A percentile compares a stretch with the other conserved stretches of the same genome.
Conservation (phyloP, 2,797 vertebrate genomes). For the Gadopsis marmoratus region DNA sequence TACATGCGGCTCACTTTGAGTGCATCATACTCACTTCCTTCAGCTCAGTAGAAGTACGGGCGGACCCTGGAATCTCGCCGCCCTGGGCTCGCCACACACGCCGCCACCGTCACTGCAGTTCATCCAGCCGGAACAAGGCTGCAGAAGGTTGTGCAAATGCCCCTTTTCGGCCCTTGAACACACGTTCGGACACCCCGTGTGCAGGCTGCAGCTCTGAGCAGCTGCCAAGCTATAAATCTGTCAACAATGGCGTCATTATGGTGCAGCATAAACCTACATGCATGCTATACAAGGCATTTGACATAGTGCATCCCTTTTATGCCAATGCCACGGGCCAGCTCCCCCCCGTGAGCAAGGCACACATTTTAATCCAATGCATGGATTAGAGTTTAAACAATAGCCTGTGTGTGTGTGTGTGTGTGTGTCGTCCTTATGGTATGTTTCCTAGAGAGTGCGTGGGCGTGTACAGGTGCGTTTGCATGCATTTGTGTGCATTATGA, state of each 20-base stretch:
- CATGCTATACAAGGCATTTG: not conserved
- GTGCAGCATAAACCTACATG: not conserved
- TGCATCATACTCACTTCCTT: constrained; percentile 3
- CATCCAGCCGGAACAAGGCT: not conserved
- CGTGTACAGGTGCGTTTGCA: constrained; percentile 23
- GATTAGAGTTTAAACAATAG: not conserved
- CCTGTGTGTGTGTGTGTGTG: not conserved
- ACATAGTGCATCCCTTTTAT: not conserved
- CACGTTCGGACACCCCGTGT: not conserved
- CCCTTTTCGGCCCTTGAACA: not conserved
- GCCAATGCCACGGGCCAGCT: not conserved
- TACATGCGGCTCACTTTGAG: not conserved
- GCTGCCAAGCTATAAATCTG: not conserved
- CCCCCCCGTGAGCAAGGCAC: not conserved
- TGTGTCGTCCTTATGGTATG: not conserved
- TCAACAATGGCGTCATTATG: not conserved
- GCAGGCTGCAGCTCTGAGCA: not conserved
- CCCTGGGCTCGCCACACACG: not conserved
- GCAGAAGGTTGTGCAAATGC: not conserved
- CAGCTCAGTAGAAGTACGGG: not conserved
- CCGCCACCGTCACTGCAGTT: not conserved
- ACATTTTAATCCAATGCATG: not conserved
- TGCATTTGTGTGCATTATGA: not conserved
- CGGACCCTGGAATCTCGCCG: not conserved
- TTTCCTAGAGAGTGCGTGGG: constrained; percentile 25